Conservation (phyloP, 2,113 vertebrate species). For the Rhabdornis inornatus region DNA sequence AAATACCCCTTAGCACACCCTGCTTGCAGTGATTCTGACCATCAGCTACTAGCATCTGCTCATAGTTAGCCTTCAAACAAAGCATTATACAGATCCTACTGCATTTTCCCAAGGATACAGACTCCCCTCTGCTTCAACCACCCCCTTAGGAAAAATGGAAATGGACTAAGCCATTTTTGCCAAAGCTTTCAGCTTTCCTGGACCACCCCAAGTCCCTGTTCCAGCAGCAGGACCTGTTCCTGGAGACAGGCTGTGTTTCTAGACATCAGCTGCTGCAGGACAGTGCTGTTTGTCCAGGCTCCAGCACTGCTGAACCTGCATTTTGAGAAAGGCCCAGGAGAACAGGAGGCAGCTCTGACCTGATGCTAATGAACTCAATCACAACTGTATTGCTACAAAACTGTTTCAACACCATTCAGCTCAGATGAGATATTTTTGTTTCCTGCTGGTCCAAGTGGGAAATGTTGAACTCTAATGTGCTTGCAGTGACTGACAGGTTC, state of each 20-base stretch:
- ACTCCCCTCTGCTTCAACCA: background rate
- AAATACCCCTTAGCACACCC: background rate
- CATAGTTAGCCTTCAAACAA: background rate
- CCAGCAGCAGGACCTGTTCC: background rate
- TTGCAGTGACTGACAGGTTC: background rate
- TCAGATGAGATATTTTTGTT: background rate
- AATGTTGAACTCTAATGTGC: background rate
- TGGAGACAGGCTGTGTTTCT: background rate
- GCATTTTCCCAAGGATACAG: fast-evolving
- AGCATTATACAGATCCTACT: fast-evolving
- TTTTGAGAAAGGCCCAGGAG: background rate
- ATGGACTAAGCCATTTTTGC: background rate
- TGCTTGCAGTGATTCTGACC: background rate
- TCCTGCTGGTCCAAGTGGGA: background rate
- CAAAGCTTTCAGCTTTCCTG: background rate
- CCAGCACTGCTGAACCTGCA: background rate
- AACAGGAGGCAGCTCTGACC: background rate
- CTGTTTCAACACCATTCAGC: background rate
- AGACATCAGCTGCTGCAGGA: background rate
- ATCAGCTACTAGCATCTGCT: background rate
- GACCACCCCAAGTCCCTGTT: fast-evolving
- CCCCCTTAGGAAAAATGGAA: background rate
- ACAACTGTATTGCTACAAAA: background rate
- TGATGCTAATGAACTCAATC: background rate
- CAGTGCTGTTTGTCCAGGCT: background rate